Percentiles rank a stretch among this genome's conserved stretches.
Conservation (phyloP, 2,888 invertebrate genomes). For the Panopea generosa region DNA sequence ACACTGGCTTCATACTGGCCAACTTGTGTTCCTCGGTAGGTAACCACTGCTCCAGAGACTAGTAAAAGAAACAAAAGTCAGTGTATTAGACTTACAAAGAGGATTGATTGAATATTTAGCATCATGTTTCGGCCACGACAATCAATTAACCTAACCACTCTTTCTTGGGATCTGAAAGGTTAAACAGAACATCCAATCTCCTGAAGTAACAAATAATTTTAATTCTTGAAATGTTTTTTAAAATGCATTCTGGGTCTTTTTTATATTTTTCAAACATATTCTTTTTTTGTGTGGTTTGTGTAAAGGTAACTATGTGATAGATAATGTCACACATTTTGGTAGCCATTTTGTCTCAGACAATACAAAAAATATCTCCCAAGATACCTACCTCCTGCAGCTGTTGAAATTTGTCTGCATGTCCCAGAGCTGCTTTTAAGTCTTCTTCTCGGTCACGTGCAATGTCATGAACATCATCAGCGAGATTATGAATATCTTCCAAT, state of each 20-base stretch:
- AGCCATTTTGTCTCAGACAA: too few species aligned
- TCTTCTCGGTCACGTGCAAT: conserved; percentile 81
- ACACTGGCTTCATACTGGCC: conserved; percentile 94
- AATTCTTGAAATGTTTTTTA: too few species aligned
- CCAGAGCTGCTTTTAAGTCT: conserved; percentile 79
- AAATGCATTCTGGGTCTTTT: too few species aligned
- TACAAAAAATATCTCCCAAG: too few species aligned
- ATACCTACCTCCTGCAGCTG: conserved; percentile 78
- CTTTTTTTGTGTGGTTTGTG: too few species aligned
- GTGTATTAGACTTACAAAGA: background rate
- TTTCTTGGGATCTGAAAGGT: too few species aligned
- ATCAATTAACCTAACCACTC: background rate
- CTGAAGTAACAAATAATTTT: too few species aligned
- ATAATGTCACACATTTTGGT: too few species aligned
- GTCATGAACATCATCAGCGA: conserved; percentile 83
- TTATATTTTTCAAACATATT: too few species aligned
- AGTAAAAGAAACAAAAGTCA: conserved; percentile 15
- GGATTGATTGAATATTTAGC: too few species aligned
- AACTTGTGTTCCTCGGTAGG: conserved; percentile 92
- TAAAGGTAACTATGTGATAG: too few species aligned
- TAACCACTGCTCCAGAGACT: conserved; percentile 83
- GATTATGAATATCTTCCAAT: conserved; percentile 81
- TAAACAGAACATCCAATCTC: too few species aligned
- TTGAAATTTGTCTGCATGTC: conserved; percentile 81
- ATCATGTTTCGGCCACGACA: background rate